Conservation (phyloP, 2,888 invertebrate species). For the Barypeithes pellucidus region DNA sequence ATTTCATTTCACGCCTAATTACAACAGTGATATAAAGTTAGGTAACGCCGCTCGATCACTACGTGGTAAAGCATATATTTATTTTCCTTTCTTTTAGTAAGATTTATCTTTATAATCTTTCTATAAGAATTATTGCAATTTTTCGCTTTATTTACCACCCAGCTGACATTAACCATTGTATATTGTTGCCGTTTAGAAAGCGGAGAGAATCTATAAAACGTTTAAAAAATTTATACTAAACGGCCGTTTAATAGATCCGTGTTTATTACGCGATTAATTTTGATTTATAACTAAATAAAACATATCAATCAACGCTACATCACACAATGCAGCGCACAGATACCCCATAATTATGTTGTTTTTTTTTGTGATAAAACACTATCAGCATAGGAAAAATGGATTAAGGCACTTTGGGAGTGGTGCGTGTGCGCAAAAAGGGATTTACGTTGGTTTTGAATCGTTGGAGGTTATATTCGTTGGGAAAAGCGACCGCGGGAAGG, state of each 20-base stretch:
- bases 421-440: no score
- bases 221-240: background rate
- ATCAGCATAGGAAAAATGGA: no score
- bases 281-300: constrained; percentile 4
- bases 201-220: background rate
- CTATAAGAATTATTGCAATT: constrained; percentile 1
- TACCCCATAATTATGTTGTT: no score
- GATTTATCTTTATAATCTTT: background rate
- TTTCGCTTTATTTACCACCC: constrained; percentile 3
- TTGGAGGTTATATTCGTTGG: no score
- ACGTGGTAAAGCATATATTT: background rate
- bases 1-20: no score
- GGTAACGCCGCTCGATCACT: background rate
- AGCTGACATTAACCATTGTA: constrained; percentile 9
- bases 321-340: no score
- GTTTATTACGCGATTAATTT: background rate
- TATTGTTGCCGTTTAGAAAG: constrained; percentile 9
- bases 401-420: no score
- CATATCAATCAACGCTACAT: no score
- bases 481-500: no score
- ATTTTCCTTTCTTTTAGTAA: background rate
- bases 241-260: no score
- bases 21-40: background rate
- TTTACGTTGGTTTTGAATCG: no score
- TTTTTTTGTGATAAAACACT: no score